Evolutionary conservation across 2,797 vertebrate species (phyloP), one percentile per base, ranked within the genome.

Genomic region (Bovichtus diacanthus): DNA sequence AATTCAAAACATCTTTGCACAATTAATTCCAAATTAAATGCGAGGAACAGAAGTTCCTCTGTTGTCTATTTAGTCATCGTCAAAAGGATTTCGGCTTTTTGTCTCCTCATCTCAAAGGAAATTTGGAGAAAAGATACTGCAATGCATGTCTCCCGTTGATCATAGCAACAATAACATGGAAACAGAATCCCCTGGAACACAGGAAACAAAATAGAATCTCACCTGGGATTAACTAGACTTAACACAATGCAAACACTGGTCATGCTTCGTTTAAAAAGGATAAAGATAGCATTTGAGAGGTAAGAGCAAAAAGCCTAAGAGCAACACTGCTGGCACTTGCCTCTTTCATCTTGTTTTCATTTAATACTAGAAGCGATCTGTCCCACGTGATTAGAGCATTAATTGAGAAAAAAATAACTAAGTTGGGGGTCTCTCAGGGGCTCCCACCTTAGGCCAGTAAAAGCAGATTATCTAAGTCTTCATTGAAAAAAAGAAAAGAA

Each of bases 181-280:
- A 88, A 92, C 81, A 83, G 64, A 88, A 93, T 89, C 85, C 88
- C 91, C 90, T 91, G 87, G 69, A 92, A 93, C 94, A 97, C 97
- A 99, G 97, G 96, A 99, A 99, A 99, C 97, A 98, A 99, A 95
- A 96, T 91, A 95, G 93, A 95, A 95, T 96, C 96, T 97, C 96
- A 97, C 95, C 96, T 95, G 82, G 86, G 96, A 97, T 95, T 81
- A 93, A 93, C 95, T 95, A 93, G 94, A 96, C 91, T 94, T 70
- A 93, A 96, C 91, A 96, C 95, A 97, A 97, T 95, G 96, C 95
- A 97, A 95, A 98, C 96, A 96, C 94, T 94, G 95, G 96, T 96
- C 97, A 99, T 98, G 98, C 98, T 96, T 95, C 91, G 95, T 92
- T 93, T 91, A 68, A 95, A 34, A 95, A 94, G 94, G 95, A 84